Conservation (phyloP, 2,797 vertebrate species). For the Lithobates pipiens region DNA sequence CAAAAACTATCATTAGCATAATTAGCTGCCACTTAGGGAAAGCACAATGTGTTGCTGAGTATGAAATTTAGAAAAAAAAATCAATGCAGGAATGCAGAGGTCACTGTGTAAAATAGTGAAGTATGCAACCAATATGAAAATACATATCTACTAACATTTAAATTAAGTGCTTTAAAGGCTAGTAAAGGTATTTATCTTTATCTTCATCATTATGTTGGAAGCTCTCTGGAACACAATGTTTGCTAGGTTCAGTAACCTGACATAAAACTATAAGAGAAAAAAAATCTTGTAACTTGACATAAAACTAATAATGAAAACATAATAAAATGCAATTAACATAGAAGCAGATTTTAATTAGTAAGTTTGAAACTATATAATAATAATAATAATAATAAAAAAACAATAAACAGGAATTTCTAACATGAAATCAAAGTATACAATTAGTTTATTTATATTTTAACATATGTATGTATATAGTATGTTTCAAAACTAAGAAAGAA, state of each 20-base stretch:
- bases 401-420: too few species aligned
- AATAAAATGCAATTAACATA: too few species aligned
- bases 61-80: not conserved
- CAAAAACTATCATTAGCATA: conserved; percentile 8
- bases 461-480: too few species aligned
- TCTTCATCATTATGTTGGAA: not conserved
- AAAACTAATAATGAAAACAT: not conserved
- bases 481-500: too few species aligned
- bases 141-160: not conserved
- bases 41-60: not conserved
- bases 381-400: too few species aligned
- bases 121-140: not conserved
- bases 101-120: conserved; percentile 7
- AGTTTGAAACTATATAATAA: too few species aligned
- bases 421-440: too few species aligned
- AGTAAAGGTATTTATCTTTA: conserved; percentile 2
- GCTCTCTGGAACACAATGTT: not conserved
- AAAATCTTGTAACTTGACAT: not conserved
- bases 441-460: too few species aligned
- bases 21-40: not conserved
- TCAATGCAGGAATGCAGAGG: conserved; percentile 1
- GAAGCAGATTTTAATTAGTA: too few species aligned
- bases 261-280: not conserved
- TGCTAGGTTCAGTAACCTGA: not conserved
- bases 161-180: not conserved